Conservation (phyloP, 2,797 vertebrate species). For the Lepus oiostolus region DNA sequence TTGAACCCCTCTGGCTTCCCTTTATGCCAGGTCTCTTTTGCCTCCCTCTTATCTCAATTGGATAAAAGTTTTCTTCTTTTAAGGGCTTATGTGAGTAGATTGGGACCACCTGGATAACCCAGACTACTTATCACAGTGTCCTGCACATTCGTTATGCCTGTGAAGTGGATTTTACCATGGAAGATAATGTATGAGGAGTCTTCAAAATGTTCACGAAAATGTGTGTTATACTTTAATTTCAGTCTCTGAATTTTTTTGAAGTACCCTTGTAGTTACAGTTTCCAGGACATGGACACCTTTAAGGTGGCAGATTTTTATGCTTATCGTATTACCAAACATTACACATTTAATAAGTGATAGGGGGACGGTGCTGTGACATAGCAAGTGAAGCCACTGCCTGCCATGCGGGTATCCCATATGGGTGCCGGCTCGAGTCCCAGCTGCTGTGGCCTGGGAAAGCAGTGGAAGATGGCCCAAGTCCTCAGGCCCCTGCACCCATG, state of each 20-base stretch:
- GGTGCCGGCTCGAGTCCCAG: too few relatives aligned
- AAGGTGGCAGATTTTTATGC: background rate
- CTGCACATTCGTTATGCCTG: background rate
- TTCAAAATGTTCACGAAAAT: too few relatives aligned
- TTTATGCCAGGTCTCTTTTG: background rate
- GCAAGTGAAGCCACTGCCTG: too few relatives aligned
- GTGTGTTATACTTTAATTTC: too few relatives aligned
- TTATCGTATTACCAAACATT: background rate
- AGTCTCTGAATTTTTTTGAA: too few relatives aligned
- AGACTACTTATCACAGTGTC: background rate
- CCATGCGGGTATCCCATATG: too few relatives aligned
- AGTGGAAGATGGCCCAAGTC: too few relatives aligned
- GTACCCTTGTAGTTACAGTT: background rate
- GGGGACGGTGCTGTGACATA: background rate
- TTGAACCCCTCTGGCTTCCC: background rate
- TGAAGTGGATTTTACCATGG: background rate
- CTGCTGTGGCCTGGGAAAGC: too few relatives aligned
- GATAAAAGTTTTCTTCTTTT: slow-evolving; percentile 18
- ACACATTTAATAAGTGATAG: slow-evolving; percentile 21
- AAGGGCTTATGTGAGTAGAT: slow-evolving; percentile 9
- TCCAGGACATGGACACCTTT: background rate
- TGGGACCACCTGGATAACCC: background rate
- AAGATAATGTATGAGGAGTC: background rate
- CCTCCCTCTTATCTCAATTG: slow-evolving; percentile 2
- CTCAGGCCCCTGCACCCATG: too few relatives aligned